Evolutionary conservation across 2,888 invertebrate genomes (phyloP), one percentile per base, ranked within the genome.

Genomic region (Nemapogon koenigi): DNA sequence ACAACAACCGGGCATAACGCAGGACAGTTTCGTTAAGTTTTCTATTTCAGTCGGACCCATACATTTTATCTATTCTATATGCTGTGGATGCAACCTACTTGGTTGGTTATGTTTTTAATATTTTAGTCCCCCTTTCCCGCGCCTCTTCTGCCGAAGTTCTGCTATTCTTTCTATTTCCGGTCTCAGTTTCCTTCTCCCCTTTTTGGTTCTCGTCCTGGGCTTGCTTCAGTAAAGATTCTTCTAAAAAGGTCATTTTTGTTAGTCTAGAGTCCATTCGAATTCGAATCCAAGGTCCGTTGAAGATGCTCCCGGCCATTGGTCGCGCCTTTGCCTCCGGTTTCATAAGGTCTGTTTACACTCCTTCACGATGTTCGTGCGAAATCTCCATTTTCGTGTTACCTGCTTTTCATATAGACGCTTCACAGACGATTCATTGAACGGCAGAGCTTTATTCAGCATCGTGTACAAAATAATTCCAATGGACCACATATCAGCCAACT

Each of bases 401-500:
- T 78, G 78, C 46, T 75, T 73, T 49, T 87, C 86, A 48, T 90
- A 87, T 46, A 91, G 71, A 46, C 59, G 83, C 51, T 86, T 87
- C 3, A 89, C 83, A 41, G 90, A 88, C 0, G 84, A 83, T 51
- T 91, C 90, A 51, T 90, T 89, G 58, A 90, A 93, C 0, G 93
- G 92, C 82, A 91, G 84, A 1, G 89, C 86, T 57, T 90, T 89
- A 58, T 91, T 91, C 2, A 91, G 66, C 86, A 92, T 89, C 19
- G 92, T 89, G 61, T 88, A 94, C 3, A 93, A 69, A 36, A 94
- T 86, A 6, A 89, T 79, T 2, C 89, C 92, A 33, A 90, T 57
- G 2, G 90, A 90, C 93, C 92, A 94, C 52, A 91, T 80, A 56
- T 94, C 94, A 1, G 88, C 83, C 37, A 81, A 52, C 62, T 86